These are phyloP conservation scores for Neogobius melanostomus DNA, from an alignment of 2,113 vertebrate species.

Conservation along the genomic window DNA sequence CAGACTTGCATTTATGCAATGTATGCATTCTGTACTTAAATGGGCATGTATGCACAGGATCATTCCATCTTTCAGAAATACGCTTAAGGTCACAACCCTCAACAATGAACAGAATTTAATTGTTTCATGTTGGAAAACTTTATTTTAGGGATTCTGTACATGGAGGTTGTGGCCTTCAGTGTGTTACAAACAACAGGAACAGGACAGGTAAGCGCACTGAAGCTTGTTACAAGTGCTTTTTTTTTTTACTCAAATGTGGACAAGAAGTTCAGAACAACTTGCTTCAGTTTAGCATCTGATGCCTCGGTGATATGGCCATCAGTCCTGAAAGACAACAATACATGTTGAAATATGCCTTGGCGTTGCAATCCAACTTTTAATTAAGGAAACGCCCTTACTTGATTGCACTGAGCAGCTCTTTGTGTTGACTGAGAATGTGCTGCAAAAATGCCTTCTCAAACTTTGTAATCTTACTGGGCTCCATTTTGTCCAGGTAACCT, in stretches of 20 bases:
- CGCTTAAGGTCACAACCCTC: conserved; percentile 5
- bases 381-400: conserved; percentile 70
- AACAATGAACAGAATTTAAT: conserved; percentile 44
- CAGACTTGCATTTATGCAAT: background rate
- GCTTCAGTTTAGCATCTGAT: conserved; percentile 91
- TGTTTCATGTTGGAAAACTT: conserved; percentile 72
- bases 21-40: background rate
- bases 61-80: conserved; percentile 11
- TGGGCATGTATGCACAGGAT: background rate
- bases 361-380: background rate
- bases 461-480: conserved; percentile 96
- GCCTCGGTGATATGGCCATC: conserved; percentile 93
- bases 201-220: conserved; percentile 62
- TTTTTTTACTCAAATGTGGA: conserved; percentile 87
- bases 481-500: conserved; percentile 95
- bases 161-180: conserved; percentile 73
- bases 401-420: conserved; percentile 85
- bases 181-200: conserved; percentile 70
- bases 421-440: conserved; percentile 90
- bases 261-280: conserved; percentile 89
- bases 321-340: conserved; percentile 67
- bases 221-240: conserved; percentile 56
- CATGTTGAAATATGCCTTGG: background rate
- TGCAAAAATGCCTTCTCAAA: conserved; percentile 94
- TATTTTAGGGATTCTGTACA: conserved; percentile 88